Evolutionary conservation across 2,113 vertebrate genomes (phyloP), one percentile per base, ranked within the genome.

Genomic region (Sinocyclocheilus maitianheensis): DNA sequence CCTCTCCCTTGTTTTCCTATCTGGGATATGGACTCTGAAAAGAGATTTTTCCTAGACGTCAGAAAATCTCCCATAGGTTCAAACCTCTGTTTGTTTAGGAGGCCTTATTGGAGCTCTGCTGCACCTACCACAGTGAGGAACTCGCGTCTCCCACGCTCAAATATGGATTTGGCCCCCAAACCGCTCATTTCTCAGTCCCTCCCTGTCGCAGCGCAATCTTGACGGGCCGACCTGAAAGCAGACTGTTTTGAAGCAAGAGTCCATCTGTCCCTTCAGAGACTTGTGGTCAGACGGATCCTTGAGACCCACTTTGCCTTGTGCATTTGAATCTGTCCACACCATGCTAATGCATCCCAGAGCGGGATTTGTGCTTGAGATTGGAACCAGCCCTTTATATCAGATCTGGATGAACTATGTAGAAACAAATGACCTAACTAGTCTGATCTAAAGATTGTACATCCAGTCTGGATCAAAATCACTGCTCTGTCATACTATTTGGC

Each of bases 81-180:
- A 83, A 13, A 71, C 46, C n/a, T 48, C n/a, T 90, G 85, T 85
- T 87, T 90, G 71, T 75, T 60, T 72, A 88, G 67, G 69, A 77
- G 24, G 20, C n/a, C 37, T 46, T 62, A 51, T 82, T 77, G 78
- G 83, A 81, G 60, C n/a, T n/a, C 53, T 34, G 13, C 24, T 85
- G 2, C 74, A 87, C 89, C 87, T 88, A 85, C 87, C 89, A 84
- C 89, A 81, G 89, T 16, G 71, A 78, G 63, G 51, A 85, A 16
- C 46, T 46, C 34, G 37, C 9, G 24, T 74, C 67, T 77, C 69
- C 88, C 77, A 86, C 79, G 58, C 78, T 76, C 46, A 65, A 83
- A 63, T 26, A 53, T 6, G 8, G 24, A 62, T 20, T 63, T 11
- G 11, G 67, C 67, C 69, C 26, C 55, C 85, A 86, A 65, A 83